Evolutionary conservation across 2,888 invertebrate genomes (phyloP), one percentile per base, ranked within the genome.

Genomic region (Cistogaster globosa): DNA sequence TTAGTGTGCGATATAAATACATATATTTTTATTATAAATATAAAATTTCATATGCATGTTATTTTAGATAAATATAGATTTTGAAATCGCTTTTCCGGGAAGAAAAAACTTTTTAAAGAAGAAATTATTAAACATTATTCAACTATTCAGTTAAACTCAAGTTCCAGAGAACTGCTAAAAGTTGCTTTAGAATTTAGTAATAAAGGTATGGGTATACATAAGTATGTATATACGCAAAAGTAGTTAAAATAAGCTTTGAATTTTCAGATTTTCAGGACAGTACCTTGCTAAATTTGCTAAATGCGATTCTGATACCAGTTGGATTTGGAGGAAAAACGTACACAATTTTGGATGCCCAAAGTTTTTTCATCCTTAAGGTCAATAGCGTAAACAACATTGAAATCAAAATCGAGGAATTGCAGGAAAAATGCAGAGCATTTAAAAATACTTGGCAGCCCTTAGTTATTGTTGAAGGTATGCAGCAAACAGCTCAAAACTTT

Each of bases 381-480:
- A 26, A 26, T 26, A 26, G 26, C 26, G 51, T 75, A 14, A 76
- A 57, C 36, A 45, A 76, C 57, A 65, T 76, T 26, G 7, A 62
- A 32, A 48, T 60, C 1, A 72, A 42, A 42, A 75, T 63, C 14
- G 75, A 75, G 1, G 18, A 75, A 75, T 22, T 75, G 42, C n/a
- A 11, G 32, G 53, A 42, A 55, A 75, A 75, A 62, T 75, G 32
- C 57, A 67, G n/a, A 60, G n/a, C 55, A 5, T 58, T 76, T 22
- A 2, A 26, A 32, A 36, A 76, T 67, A 68, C 76, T 8, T 68
- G 67, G 58, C 76, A 67, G 48, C 58, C 76, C 9, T 48, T 67
- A 16, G 65, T 63, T n/a, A 65, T 75, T 55, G 18, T 75, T 65
- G 65, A 75, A 75, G 75, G 75, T 65, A n/a, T 75, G 65, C 63